These are phyloP conservation scores for Sturnira hondurensis DNA, from an alignment of 2,113 vertebrate species.

Conservation along the genomic window DNA sequence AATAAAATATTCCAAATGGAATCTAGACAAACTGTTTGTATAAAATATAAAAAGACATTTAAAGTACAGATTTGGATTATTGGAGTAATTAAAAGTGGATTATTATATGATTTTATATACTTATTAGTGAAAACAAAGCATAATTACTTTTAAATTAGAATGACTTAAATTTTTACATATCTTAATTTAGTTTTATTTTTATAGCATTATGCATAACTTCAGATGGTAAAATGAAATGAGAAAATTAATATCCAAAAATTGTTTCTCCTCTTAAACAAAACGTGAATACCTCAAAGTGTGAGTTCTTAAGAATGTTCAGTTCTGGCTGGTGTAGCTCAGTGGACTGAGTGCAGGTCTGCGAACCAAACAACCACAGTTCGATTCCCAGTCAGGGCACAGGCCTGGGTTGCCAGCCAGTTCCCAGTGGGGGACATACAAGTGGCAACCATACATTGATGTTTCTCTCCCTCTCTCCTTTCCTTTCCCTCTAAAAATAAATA, in stretches of 20 bases:
- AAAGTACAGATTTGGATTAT: background rate
- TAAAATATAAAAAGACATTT: background rate
- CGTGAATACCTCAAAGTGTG: background rate
- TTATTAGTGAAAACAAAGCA: background rate
- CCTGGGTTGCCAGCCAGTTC: too few relatives aligned
- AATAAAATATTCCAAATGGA: background rate
- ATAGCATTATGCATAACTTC: background rate
- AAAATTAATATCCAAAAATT: background rate
- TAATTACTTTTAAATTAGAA: background rate
- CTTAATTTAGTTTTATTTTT: slow-evolving; percentile 23
- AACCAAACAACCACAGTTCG: too few relatives aligned
- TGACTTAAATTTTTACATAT: background rate
- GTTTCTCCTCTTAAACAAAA: background rate
- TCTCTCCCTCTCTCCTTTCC: too few relatives aligned
- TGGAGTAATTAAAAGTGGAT: background rate
- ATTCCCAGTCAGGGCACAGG: too few relatives aligned
- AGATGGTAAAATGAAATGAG: background rate
- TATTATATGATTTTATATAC: background rate
- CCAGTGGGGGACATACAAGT: too few relatives aligned
- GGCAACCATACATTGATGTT: too few relatives aligned
- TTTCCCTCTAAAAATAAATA: too few relatives aligned
- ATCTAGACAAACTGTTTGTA: background rate
- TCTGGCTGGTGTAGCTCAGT: too few relatives aligned
- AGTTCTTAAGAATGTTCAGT: background rate
- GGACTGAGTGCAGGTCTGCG: too few relatives aligned